These are phyloP conservation scores for Dendropsophus ebraccatus DNA, from an alignment of 2,113 vertebrate species.

Conservation along the genomic window DNA sequence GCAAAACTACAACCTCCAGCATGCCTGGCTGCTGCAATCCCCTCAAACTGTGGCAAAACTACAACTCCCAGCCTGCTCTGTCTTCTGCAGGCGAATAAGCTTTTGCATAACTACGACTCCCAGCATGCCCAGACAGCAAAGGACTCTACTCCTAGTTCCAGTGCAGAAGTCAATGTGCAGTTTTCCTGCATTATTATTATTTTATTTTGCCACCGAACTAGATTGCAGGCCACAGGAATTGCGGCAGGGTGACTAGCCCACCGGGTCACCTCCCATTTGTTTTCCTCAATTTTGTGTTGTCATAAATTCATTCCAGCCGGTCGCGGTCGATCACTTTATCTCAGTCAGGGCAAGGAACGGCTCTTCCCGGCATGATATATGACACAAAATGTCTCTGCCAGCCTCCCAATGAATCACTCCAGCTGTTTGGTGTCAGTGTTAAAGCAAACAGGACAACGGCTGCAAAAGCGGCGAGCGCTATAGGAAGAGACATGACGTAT, in stretches of 20 bases:
- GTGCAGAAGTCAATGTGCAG: slow-evolving; percentile 81
- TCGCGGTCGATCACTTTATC: slow-evolving; percentile 83
- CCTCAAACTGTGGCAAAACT: no score
- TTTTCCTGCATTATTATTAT: slow-evolving; percentile 74
- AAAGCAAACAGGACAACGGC: slow-evolving; percentile 77
- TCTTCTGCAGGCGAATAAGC: no score
- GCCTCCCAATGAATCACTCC: slow-evolving; percentile 89
- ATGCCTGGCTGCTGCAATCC: no score
- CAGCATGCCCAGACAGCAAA: no score
- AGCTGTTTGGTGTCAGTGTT: slow-evolving; percentile 87
- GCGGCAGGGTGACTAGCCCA: slow-evolving; percentile 78
- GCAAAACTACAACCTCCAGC: no score
- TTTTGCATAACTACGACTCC: no score
- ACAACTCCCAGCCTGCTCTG: no score
- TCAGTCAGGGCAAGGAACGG: slow-evolving; percentile 79
- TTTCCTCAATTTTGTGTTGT: slow-evolving; percentile 88
- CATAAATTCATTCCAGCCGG: slow-evolving; percentile 92
- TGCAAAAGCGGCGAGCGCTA: slow-evolving; percentile 76
- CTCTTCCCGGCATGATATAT: slow-evolving; percentile 80
- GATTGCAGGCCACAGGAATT: slow-evolving; percentile 77
- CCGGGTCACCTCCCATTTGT: slow-evolving; percentile 86
- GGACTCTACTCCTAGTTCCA: no score
- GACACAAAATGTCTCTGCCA: slow-evolving; percentile 82
- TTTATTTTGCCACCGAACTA: slow-evolving; percentile 80
- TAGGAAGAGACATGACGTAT: slow-evolving; percentile 84